Evolutionary conservation across 2,113 vertebrate genomes (phyloP).

Genomic region (Oncorhynchus nerka): DNA sequence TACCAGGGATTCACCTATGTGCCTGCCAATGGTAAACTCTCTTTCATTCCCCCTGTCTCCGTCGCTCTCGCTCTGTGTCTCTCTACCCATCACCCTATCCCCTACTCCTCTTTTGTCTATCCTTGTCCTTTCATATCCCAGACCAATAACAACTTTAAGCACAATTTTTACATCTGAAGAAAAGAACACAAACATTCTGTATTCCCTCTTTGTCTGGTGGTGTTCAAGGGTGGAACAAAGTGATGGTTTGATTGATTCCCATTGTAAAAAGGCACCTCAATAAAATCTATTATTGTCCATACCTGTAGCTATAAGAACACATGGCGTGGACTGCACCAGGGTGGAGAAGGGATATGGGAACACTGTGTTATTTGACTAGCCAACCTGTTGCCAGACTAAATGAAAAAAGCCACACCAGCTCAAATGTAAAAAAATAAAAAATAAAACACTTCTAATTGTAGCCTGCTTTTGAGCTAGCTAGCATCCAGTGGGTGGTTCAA

Average conservation of each 20-base stretch:
- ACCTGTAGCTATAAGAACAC: conserved; percentile 53
- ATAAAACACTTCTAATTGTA: conserved; percentile 26
- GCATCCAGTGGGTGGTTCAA: conserved; percentile 70
- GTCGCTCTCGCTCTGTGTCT: neutral
- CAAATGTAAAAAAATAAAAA: conserved; percentile 27
- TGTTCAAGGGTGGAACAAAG: no score
- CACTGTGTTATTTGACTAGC: conserved; percentile 18
- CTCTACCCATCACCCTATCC: no score
- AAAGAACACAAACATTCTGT: no score
- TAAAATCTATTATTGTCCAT: no score
- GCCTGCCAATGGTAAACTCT: conserved; percentile 85
- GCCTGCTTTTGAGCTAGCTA: conserved; percentile 25
- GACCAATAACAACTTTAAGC: conserved; percentile 34
- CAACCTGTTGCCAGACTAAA: conserved; percentile 54
- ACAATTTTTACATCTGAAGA: no score
- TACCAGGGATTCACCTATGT: conserved; percentile 95
- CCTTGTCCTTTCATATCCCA: conserved; percentile 21
- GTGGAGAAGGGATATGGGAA: neutral
- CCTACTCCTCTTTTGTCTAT: neutral
- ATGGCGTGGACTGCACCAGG: no score
- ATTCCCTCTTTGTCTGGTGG: no score
- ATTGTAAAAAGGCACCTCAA: no score
- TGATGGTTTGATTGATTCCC: no score
- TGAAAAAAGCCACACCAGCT: conserved; percentile 57
- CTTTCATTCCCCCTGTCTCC: neutral